Base-by-base conservation (phyloP, 2,113 vertebrate genomes). In the Microcebus jonahi region DNA sequence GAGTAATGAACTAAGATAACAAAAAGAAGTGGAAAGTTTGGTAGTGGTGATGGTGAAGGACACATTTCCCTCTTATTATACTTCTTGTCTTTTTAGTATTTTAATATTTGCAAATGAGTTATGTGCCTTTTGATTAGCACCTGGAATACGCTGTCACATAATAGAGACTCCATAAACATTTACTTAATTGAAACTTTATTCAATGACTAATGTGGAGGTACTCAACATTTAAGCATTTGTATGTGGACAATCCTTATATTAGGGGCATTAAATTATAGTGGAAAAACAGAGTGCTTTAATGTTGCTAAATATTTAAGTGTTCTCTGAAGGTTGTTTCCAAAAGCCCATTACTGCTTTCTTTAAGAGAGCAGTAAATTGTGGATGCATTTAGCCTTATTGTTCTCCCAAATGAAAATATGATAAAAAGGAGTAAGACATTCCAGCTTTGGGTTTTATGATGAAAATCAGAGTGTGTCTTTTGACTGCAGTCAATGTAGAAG, bases 281-380 rank as follows among this genome's bases (percentile, higher is more conserved):
- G 82, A 34, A 91, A 79, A 75, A 50, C 45, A 71, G 31, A 82
- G 53, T 65, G 53, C 36, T 97, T 97, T 96, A 84, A 83, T 70
- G 85, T 83, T 68, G 67, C 82, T 96, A 96, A 97, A 95, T 81
- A 81, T 45, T 87, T 96, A 86, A 90, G 81, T 94, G 67, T 45
- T 23, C 85, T 80, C 48, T 50, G 48, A 96, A 97, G 85, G 70
- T 88, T 94, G 34, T 67, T 96, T 95, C 89, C 91, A 73, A 93
- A 97, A 87, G 79, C 88, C 80, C 27, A 86, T 95, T 94, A 91
- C 68, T n/a, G 65, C 81, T 91, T 90, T 85, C 82, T 96, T 96
- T 93, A 95, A 94, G 39, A 92, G 57, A 88, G 79, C 50, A 93
- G 68, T 80, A 88, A 97, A 97, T 94, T 92, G 45, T 94, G 55